These are phyloP conservation scores for Phorcus lineatus DNA, from an alignment of 2,888 invertebrate species.

Conservation along the genomic window DNA sequence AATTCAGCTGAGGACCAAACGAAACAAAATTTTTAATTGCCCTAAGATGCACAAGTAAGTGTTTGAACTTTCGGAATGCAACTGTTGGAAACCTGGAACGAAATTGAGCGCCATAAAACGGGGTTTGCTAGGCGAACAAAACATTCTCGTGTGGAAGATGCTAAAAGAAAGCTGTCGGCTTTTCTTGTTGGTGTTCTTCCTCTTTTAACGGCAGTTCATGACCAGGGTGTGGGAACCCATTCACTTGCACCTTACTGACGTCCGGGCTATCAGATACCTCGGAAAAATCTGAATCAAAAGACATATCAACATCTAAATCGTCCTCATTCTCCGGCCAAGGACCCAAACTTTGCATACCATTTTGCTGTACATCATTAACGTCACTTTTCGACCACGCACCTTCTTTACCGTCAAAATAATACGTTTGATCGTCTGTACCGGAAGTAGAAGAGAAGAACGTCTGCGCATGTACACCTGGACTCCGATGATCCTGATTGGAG, in stretches of 20 bases:
- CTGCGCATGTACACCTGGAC: not conserved
- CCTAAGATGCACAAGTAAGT: too few relatives aligned
- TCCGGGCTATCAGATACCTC: constrained; percentile 1
- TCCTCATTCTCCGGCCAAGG: constrained; percentile 47
- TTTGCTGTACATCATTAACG: not conserved
- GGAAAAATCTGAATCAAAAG: constrained; percentile 52
- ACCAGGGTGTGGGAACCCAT: not conserved
- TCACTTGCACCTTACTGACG: not conserved
- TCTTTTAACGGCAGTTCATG: not conserved
- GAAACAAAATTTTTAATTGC: too few relatives aligned
- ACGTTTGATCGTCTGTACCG: constrained; percentile 2
- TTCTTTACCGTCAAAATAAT: constrained; percentile 13
- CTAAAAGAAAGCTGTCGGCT: not conserved
- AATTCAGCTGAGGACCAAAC: too few relatives aligned
- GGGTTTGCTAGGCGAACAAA: too few relatives aligned
- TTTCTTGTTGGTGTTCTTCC: not conserved
- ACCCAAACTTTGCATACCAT: constrained; percentile 21
- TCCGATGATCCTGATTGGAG: not conserved
- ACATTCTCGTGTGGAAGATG: too few relatives aligned
- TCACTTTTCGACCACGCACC: not conserved
- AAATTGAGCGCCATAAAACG: too few relatives aligned
- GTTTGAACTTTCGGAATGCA: too few relatives aligned
- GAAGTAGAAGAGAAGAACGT: not conserved
- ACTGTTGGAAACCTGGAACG: too few relatives aligned
- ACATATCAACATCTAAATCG: constrained; percentile 36